A percentile compares a stretch with the other conserved stretches of the same genome.
phyloP scores from a whole-genome alignment of 1,140 invertebrate genomes.

The Drosophila biarmipes region DNA sequence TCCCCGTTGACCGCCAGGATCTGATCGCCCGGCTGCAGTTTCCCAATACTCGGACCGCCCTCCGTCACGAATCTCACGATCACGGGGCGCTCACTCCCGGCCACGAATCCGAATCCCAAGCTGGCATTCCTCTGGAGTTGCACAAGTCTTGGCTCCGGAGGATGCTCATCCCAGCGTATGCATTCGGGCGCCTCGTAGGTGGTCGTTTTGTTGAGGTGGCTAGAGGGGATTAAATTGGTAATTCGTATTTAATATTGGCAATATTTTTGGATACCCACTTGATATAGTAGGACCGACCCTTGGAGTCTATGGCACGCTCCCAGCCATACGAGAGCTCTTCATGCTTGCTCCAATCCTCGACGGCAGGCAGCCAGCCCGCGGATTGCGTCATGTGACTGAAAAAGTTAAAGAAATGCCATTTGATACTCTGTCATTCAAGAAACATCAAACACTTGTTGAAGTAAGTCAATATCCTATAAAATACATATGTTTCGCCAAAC shows the following conservation, averaged over 20 bases:
- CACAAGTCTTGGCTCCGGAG: constrained; percentile 91
- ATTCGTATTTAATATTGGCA: not conserved
- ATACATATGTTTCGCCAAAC: too few relatives aligned
- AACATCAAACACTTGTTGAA: not conserved
- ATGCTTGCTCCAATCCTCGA: constrained; percentile 89
- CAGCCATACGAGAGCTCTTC: constrained; percentile 92
- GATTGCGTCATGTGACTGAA: constrained; percentile 91
- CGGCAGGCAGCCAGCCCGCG: constrained; percentile 93
- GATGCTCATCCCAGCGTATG: constrained; percentile 87
- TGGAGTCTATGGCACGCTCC: constrained; percentile 91
- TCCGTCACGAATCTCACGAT: constrained; percentile 94
- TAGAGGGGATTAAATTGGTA: constrained; percentile 74
- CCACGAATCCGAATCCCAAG: constrained; percentile 96
- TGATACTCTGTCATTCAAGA: not conserved
- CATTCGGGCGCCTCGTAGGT: constrained; percentile 91
- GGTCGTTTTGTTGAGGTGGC: constrained; percentile 95
- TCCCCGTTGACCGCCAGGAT: constrained; percentile 95
- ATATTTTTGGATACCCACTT: constrained; percentile 88
- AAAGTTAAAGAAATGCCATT: not conserved
- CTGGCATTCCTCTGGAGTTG: constrained; percentile 89
- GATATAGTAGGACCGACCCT: constrained; percentile 93
- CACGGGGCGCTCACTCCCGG: constrained; percentile 95
- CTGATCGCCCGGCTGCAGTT: constrained; percentile 95
- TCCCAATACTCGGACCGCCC: constrained; percentile 94
- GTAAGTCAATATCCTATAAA: not conserved